A percentile compares a stretch with the other conserved stretches of the same genome.
Conservation (phyloP, 1,140 invertebrate species). For the Panagrolaimus sp. region DNA sequence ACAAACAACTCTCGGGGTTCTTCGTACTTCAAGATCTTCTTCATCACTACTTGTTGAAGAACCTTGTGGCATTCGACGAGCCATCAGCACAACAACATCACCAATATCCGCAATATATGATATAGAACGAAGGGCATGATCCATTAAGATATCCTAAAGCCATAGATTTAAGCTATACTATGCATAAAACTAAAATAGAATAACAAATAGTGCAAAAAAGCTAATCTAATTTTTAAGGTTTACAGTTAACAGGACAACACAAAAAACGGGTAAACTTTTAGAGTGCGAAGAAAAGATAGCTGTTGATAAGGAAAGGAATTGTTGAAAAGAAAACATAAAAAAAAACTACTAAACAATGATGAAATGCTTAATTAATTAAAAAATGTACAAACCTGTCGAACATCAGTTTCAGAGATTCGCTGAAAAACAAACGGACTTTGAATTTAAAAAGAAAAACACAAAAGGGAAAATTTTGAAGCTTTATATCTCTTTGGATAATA, state of each 20-base stretch:
- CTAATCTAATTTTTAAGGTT: neutral
- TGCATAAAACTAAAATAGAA: too few species aligned
- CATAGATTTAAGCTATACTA: conserved; percentile 54
- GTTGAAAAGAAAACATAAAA: too few species aligned
- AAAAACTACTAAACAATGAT: too few species aligned
- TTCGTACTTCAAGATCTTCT: conserved; percentile 67
- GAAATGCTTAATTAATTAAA: too few species aligned
- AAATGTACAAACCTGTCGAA: conserved; percentile 55
- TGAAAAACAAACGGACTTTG: conserved; percentile 37
- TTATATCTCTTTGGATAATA: neutral
- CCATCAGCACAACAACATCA: conserved; percentile 95
- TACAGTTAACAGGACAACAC: neutral
- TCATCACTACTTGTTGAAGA: conserved; percentile 41
- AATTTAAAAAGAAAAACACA: neutral
- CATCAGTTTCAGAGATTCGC: conserved; percentile 58
- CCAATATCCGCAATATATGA: conserved; percentile 99
- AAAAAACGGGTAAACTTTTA: neutral
- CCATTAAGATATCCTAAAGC: conserved; percentile 97
- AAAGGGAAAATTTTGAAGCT: neutral
- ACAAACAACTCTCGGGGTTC: conserved; percentile 94
- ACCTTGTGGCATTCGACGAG: conserved; percentile 72
- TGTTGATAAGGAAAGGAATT: neutral
- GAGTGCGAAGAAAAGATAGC: neutral
- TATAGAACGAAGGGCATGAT: conserved; percentile 92
- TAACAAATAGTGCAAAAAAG: neutral